These are phyloP conservation scores for Poecilobothrus nobilitatus DNA, from an alignment of 2,888 invertebrate species.

Conservation along the genomic window DNA sequence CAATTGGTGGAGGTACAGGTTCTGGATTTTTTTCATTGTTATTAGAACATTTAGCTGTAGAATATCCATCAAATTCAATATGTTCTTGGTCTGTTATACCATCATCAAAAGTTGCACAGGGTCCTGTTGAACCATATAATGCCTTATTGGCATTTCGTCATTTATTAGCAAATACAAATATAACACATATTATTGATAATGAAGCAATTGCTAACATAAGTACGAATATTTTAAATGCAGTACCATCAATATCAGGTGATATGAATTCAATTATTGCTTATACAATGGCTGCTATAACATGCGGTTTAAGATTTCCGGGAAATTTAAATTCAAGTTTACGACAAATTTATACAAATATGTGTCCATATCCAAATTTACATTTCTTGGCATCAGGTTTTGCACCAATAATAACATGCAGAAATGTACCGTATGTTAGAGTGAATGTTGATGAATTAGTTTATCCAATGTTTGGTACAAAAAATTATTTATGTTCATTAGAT, in stretches of 20 bases:
- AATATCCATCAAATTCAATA: constrained; percentile 60
- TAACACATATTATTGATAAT: constrained; percentile 37
- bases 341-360: constrained; percentile 84
- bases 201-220: constrained; percentile 33
- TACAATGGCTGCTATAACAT: too few species aligned
- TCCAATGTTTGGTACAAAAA: too few species aligned
- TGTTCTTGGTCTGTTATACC: constrained; percentile 58
- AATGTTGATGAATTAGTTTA: too few species aligned
- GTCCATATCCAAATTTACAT: constrained; percentile 78
- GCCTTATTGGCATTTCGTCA: constrained; percentile 34
- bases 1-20: constrained; percentile 71
- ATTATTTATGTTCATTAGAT: too few species aligned
- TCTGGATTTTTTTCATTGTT: constrained; percentile 56
- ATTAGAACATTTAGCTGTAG: background rate
- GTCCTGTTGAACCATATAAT: constrained; percentile 38
- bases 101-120: constrained; percentile 34
- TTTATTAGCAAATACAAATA: constrained; percentile 32
- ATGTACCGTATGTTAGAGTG: too few species aligned
- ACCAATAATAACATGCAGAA: too few species aligned
- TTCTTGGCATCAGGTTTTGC: constrained; percentile 79
- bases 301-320: constrained; percentile 59
- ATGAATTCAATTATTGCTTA: too few species aligned
- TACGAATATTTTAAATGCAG: constrained; percentile 47
- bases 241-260: too few species aligned
- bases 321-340: constrained; percentile 80